Base-by-base conservation (phyloP, 1,140 invertebrate species). In the Drosophila navojoa region DNA sequence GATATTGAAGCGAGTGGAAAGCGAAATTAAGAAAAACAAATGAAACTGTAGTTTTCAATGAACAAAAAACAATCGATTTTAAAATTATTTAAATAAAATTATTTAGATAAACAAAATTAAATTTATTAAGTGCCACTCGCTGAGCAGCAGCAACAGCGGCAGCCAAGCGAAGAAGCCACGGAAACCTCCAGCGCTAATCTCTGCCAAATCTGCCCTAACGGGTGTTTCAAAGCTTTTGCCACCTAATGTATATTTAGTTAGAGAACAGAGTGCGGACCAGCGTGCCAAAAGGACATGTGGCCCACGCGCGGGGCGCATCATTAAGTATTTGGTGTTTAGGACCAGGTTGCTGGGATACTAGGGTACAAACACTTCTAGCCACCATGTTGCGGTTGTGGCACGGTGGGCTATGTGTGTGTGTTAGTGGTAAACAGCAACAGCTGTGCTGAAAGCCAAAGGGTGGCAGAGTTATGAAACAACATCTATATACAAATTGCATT, bases 1-100 rank as follows among this genome's bases (percentile, higher is more conserved):
- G 5, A 84, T 87, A 50, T 38, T 91, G 3, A 81, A 87, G n/a
- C 82, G 77, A 4, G 68, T 91, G 6, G 77, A 91, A 22, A 68
- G 11, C 11, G 82, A 79, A 35, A 25, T 22, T 6, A 44, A 22
- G 50, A 27, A 61, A 29, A 5, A 66, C 29, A 25, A 67, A 67
- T 40, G 66, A 53, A 35, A 3, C 1, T 3, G 35, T 38, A 32
- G 6, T 10, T 9, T 32, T 32, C 32, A 7, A 9, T 32, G 32
- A 42, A 2, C 15, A 5, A 42, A 42, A 42, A 4, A 42, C 38
- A 40, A 13, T 4, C 10, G 7, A 40, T 27, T 27, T 27, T n/a
- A n/a, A n/a, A n/a, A n/a, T n/a, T n/a, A n/a, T 22, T 22, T 1
- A 22, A 22, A 1, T 29, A 3, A 5, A 4, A 4, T 29, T 29